Percentiles rank a stretch among this genome's conserved stretches.
Conservation (phyloP, 2,113 vertebrate species). For the Mirounga angustirostris region DNA sequence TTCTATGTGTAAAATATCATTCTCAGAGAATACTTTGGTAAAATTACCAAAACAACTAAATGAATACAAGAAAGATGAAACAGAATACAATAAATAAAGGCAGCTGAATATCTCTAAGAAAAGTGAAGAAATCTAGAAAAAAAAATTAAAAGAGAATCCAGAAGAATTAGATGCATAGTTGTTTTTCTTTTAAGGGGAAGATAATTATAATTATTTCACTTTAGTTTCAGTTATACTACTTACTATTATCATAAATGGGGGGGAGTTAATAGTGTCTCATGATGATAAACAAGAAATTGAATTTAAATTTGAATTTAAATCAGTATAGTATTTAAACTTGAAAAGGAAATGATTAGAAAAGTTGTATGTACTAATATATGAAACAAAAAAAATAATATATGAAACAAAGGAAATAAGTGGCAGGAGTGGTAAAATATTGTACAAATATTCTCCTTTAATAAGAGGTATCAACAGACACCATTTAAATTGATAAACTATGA, state of each 20-base stretch:
- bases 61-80: not conserved
- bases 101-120: not conserved
- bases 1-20: not conserved
- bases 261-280: not conserved
- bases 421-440: too few relatives aligned
- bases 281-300: not conserved
- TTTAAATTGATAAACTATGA: not conserved
- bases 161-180: not conserved
- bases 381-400: too few relatives aligned
- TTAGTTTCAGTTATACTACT: not conserved
- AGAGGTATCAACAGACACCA: too few relatives aligned
- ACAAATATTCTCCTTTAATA: too few relatives aligned
- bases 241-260: not conserved
- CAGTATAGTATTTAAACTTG: not conserved
- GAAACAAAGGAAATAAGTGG: too few relatives aligned
- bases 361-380: not conserved
- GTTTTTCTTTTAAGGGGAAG: not conserved
- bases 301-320: not conserved
- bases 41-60: not conserved
- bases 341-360: not conserved
- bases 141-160: not conserved
- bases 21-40: not conserved
- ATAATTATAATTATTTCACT: not conserved
- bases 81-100: not conserved
- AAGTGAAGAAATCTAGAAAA: not conserved